phyloP scores from a whole-genome alignment of 1,140 invertebrate species.

The Eufriesea mexicana region DNA sequence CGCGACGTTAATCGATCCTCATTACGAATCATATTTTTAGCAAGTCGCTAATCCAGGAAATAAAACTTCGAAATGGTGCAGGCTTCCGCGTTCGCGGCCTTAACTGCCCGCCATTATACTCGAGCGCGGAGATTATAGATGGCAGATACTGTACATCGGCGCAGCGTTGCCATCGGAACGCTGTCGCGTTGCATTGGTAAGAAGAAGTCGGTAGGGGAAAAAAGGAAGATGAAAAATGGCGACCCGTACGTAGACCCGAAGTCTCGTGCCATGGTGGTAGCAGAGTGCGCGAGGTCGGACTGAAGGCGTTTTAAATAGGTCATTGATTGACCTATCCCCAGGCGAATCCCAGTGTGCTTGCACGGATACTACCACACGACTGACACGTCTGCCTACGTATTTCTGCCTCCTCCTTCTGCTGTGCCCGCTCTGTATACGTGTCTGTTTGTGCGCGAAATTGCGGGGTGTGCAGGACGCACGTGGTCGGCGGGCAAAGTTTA shows the following conservation, averaged over 20 bases:
- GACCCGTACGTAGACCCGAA: not conserved
- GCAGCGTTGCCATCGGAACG: too few relatives aligned
- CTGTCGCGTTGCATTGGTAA: not conserved
- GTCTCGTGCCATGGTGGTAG: constrained; percentile 13
- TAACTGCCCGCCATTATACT: too few relatives aligned
- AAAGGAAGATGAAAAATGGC: not conserved
- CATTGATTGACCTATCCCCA: constrained; percentile 79
- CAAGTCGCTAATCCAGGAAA: too few relatives aligned
- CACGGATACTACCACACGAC: constrained; percentile 24
- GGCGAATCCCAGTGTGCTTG: constrained; percentile 54
- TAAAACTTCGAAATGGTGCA: too few relatives aligned
- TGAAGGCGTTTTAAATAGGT: constrained; percentile 73
- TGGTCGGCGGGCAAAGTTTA: constrained; percentile 65
- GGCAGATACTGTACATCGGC: too few relatives aligned
- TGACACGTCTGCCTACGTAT: constrained; percentile 39
- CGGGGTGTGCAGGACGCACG: constrained; percentile 51
- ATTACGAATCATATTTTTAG: too few relatives aligned
- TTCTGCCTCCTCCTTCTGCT: constrained; percentile 12
- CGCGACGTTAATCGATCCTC: too few relatives aligned
- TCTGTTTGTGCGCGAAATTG: constrained; percentile 63
- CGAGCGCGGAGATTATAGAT: too few relatives aligned
- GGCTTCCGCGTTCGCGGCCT: too few relatives aligned
- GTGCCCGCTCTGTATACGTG: constrained; percentile 2
- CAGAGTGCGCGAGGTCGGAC: constrained; percentile 43
- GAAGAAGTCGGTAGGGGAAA: not conserved